A percentile compares a stretch with the other conserved stretches of the same genome.
Conservation (phyloP, 2,113 vertebrate species). For the Sturnus vulgaris region DNA sequence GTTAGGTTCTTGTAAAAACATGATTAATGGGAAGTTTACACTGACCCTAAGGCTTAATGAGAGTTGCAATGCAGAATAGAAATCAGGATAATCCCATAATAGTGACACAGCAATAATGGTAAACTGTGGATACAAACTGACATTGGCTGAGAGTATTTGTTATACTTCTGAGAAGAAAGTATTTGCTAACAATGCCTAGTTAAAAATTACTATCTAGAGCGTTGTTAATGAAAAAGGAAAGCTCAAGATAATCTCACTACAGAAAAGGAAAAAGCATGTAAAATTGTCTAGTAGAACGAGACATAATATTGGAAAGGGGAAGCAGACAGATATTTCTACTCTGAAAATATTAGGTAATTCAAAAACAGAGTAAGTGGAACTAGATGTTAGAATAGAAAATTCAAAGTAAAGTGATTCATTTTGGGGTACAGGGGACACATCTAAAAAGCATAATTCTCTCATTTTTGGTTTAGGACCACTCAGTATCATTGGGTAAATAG, state of each 20-base stretch:
- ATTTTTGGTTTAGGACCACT: neutral
- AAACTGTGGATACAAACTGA: neutral
- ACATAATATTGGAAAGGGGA: neutral
- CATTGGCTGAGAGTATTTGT: neutral
- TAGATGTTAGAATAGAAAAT: neutral
- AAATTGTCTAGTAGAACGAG: neutral
- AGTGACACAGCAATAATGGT: neutral
- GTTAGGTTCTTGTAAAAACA: neutral
- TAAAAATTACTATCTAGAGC: neutral
- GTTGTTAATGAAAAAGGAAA: neutral
- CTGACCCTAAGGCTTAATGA: neutral
- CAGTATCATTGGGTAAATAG: neutral
- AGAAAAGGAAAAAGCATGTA: neutral
- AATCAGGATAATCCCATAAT: neutral
- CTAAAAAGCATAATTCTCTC: neutral
- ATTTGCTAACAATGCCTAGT: neutral
- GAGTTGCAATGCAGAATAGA: neutral
- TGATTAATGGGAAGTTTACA: constrained; percentile 2
- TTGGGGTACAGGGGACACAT: neutral
- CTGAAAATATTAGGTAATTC: neutral
- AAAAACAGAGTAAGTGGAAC: neutral
- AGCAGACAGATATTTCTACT: fast-evolving
- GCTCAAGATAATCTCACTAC: neutral
- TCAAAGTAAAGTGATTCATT: neutral
- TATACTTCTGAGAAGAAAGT: neutral